Conservation (phyloP, 2,888 invertebrate species). For the Cantharis flavilabris region DNA sequence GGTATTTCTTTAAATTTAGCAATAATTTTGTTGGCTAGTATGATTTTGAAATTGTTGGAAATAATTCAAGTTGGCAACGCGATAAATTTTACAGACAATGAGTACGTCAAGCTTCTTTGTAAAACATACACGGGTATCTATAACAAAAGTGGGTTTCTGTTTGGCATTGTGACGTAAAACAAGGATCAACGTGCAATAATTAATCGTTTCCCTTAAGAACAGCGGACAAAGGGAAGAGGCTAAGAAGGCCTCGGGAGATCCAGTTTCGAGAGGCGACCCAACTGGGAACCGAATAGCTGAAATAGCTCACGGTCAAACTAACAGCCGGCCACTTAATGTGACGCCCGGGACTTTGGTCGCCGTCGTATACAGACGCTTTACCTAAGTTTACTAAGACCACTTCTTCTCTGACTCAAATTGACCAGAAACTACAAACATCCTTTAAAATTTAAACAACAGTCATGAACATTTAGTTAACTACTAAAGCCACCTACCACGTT, state of each 20-base stretch:
- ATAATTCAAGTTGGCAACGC: slow-evolving; percentile 17
- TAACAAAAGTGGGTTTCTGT: slow-evolving; percentile 14
- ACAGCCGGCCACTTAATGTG: slow-evolving; percentile 58
- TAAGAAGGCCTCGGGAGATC: slow-evolving; percentile 53
- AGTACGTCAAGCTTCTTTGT: slow-evolving; percentile 22
- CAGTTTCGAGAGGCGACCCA: slow-evolving; percentile 48
- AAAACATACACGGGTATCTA: slow-evolving; percentile 18
- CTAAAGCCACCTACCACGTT: neutral
- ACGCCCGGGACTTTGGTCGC: slow-evolving; percentile 54
- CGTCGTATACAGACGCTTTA: slow-evolving; percentile 40
- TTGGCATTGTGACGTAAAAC: slow-evolving; percentile 48
- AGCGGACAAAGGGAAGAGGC: slow-evolving; percentile 51
- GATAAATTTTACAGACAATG: slow-evolving; percentile 23
- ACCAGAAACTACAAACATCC: slow-evolving; percentile 13
- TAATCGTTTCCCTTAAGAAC: slow-evolving; percentile 55
- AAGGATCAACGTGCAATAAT: slow-evolving; percentile 53
- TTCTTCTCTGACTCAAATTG: slow-evolving; percentile 17
- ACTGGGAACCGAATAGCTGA: slow-evolving; percentile 50
- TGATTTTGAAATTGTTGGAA: slow-evolving; percentile 16
- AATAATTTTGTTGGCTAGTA: neutral
- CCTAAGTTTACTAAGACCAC: slow-evolving; percentile 27
- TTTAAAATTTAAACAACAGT: slow-evolving; percentile 23
- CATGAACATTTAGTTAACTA: slow-evolving; percentile 9
- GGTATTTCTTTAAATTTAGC: slow-evolving; percentile 1
- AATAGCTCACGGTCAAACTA: slow-evolving; percentile 55